phyloP scores from a whole-genome alignment of 1,140 invertebrate genomes.

The Panagrolaimus sp. region DNA sequence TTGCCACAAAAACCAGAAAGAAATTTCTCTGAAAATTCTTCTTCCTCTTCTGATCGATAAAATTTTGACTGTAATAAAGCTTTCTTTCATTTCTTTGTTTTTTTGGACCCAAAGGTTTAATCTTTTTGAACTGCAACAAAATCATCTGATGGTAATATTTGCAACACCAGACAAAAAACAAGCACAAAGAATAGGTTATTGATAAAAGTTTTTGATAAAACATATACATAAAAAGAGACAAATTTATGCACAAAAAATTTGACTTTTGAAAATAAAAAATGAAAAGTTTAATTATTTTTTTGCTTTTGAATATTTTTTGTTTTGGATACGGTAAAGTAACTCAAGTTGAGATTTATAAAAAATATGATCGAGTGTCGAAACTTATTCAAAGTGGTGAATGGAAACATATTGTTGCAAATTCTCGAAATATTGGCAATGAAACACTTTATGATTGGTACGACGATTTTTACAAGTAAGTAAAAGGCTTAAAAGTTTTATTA shows the following conservation, averaged over 20 bases:
- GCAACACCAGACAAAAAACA: no score
- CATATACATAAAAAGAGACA: no score
- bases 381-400: neutral
- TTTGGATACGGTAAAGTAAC: neutral
- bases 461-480: conserved; percentile 7
- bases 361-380: neutral
- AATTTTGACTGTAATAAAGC: no score
- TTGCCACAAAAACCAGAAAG: neutral
- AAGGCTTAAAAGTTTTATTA: neutral
- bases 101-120: no score
- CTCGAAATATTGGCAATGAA: neutral
- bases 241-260: conserved; percentile 65
- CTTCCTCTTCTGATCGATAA: neutral
- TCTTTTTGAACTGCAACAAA: no score
- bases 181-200: no score
- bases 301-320: no score
- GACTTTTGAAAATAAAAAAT: conserved; percentile 61
- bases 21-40: conserved; percentile 10
- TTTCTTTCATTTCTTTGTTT: no score
- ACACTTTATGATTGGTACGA: neutral
- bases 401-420: neutral
- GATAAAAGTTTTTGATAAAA: no score
- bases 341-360: neutral
- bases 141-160: no score
- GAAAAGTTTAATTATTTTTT: no score